Conservation (phyloP, 2,888 invertebrate species). For the Lobophora halterata region DNA sequence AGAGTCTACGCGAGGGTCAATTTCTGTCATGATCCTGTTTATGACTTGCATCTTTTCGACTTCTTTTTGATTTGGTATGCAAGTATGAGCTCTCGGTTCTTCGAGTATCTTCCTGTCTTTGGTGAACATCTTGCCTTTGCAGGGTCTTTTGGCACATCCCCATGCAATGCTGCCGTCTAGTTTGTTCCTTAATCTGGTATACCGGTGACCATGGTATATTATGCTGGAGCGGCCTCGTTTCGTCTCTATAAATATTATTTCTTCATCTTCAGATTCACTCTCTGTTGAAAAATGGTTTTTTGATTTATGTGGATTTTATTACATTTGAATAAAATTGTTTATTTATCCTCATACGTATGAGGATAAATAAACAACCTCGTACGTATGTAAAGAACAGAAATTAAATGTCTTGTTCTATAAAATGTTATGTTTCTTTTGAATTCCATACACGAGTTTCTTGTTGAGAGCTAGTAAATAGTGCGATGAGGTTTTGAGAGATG, state of each 20-base stretch:
- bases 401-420: no score
- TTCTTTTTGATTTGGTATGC: slow-evolving; percentile 1
- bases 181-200: background rate
- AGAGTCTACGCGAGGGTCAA: background rate
- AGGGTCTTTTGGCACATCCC: background rate
- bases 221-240: background rate
- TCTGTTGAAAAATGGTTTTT: no score
- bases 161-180: background rate
- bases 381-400: no score
- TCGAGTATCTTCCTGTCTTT: background rate
- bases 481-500: no score
- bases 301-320: no score
- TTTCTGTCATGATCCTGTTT: background rate
- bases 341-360: no score
- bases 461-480: no score
- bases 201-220: slow-evolving; percentile 2
- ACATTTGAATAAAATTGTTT: no score
- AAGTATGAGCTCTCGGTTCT: slow-evolving; percentile 1
- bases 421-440: no score
- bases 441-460: no score
- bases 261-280: background rate
- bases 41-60: slow-evolving; percentile 4
- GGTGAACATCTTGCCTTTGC: background rate
- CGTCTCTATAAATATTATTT: slow-evolving; percentile 1
- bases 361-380: no score